Conservation (phyloP, 2,888 invertebrate species). For the Acrobasis repandana region DNA sequence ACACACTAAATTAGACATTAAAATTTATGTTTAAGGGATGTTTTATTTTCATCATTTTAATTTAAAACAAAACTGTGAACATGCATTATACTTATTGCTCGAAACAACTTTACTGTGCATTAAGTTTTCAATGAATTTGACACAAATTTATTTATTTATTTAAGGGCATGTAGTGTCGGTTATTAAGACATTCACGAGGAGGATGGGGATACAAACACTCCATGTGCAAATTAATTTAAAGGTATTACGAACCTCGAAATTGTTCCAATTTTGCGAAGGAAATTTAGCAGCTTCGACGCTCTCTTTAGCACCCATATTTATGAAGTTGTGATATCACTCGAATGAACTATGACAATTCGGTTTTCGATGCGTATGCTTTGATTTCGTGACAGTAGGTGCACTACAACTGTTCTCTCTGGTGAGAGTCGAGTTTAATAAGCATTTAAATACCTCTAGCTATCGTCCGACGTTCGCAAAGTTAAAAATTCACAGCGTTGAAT, state of each 20-base stretch:
- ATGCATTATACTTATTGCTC: slow-evolving; percentile 62
- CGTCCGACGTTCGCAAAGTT: slow-evolving; percentile 69
- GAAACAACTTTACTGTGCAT: slow-evolving; percentile 65
- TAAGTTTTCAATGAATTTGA: slow-evolving; percentile 52
- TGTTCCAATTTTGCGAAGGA: slow-evolving; percentile 91
- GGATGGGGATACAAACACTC: slow-evolving; percentile 77
- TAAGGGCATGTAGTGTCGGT: slow-evolving; percentile 52
- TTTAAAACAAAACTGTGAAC: slow-evolving; percentile 57
- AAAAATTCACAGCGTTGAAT: slow-evolving; percentile 79
- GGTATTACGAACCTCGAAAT: slow-evolving; percentile 88
- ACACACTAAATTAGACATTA: slow-evolving; percentile 26
- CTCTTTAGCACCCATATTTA: slow-evolving; percentile 91
- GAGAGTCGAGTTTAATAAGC: slow-evolving; percentile 67
- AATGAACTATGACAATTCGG: slow-evolving; percentile 74
- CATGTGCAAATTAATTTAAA: slow-evolving; percentile 80
- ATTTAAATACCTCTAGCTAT: slow-evolving; percentile 77
- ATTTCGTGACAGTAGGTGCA: slow-evolving; percentile 76
- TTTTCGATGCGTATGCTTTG: slow-evolving; percentile 75
- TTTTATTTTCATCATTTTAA: slow-evolving; percentile 31
- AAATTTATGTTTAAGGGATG: slow-evolving; percentile 22
- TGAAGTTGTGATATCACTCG: slow-evolving; percentile 76
- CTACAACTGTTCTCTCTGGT: slow-evolving; percentile 69
- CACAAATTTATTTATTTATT: slow-evolving; percentile 46
- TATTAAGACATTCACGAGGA: slow-evolving; percentile 72
- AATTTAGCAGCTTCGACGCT: slow-evolving; percentile 92